Conservation (phyloP, 37 sponge, comb jelly and placozoan genomes). For the Aplysina aerophoba region DNA sequence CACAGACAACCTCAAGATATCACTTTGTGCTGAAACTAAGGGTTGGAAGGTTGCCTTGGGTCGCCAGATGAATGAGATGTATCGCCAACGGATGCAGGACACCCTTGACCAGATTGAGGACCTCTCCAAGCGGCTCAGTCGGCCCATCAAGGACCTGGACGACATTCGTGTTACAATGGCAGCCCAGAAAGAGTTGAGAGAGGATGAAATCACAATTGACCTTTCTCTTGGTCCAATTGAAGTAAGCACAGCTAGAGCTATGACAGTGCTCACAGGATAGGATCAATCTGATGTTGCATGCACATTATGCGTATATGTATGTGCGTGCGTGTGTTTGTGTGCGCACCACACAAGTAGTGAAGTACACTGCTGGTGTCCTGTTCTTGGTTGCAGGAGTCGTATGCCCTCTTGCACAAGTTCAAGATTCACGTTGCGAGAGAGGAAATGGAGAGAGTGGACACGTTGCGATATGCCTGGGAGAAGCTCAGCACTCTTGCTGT, state of each 20-base stretch:
- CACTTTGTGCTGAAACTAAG: constrained; percentile 89
- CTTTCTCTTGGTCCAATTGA: constrained; percentile 89
- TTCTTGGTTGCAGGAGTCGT: constrained; percentile 78
- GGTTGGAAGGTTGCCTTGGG: constrained; percentile 88
- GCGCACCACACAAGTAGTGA: not conserved
- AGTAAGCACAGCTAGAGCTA: constrained; percentile 21
- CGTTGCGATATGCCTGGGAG: constrained; percentile 91
- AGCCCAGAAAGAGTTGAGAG: constrained; percentile 79
- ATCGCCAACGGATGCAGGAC: constrained; percentile 72
- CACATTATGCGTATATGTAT: constrained; percentile 31
- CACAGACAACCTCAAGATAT: constrained; percentile 79
- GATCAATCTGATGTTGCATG: not conserved
- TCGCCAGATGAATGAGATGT: constrained; percentile 79
- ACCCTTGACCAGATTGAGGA: constrained; percentile 87
- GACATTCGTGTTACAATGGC: constrained; percentile 93
- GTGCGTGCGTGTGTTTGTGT: constrained; percentile 43
- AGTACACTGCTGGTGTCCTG: not conserved
- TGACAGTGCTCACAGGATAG: constrained; percentile 26
- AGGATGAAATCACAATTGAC: constrained; percentile 93
- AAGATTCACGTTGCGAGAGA: constrained; percentile 85
- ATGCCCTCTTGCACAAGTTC: constrained; percentile 79
- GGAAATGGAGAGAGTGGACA: constrained; percentile 95
- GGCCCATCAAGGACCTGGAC: constrained; percentile 91
- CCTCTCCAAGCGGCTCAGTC: constrained; percentile 65
- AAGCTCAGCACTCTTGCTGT: constrained; percentile 72